Base-by-base conservation (phyloP, 1,140 invertebrate species). In the Saccostrea echinata region DNA sequence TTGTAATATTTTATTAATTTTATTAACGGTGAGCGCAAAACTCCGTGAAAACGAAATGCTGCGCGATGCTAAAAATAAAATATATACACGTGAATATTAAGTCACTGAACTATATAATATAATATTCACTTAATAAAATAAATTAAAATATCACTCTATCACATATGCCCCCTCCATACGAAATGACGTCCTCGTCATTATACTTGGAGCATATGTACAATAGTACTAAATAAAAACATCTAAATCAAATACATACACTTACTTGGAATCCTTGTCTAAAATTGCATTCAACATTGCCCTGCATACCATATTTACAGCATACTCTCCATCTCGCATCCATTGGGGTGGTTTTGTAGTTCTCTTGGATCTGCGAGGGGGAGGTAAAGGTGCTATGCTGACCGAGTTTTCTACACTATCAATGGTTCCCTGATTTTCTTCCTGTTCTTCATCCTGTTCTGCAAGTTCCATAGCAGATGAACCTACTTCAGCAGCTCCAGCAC, bases 131-230 rank as follows among this genome's bases (percentile, higher is more conserved):
- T 21, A n/a, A n/a, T 64, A 64, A 64, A 64, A n/a, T n/a, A 64
- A 64, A 3, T 64, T 43, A 64, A 64, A n/a, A 64, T n/a, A 64
- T 21, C 61, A 4, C 61, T n/a, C 61, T 64, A 64, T 64, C 61
- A 64, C 61, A 81, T 81, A 81, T 35, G n/a, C n/a, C n/a, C n/a
- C n/a, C n/a, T n/a, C n/a, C n/a, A n/a, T n/a, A n/a, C n/a, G n/a
- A n/a, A n/a, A 81, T 81, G 27, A 43, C 43, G 76, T 81, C 76
- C 76, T 81, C 76, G 43, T 81, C 76, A 81, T 71, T 81, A 33
- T 21, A 81, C 43, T 6, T 81, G 30, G 30, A 81, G 30, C 30
- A 81, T 35, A 21, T 81, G 4, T 21, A 33, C 1, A n/a, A n/a
- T n/a, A 12, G 8, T 16, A 12, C 0, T 1, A 81, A 33, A 16